Conservation (phyloP, 2,113 vertebrate genomes). For the Xenus cinereus region DNA sequence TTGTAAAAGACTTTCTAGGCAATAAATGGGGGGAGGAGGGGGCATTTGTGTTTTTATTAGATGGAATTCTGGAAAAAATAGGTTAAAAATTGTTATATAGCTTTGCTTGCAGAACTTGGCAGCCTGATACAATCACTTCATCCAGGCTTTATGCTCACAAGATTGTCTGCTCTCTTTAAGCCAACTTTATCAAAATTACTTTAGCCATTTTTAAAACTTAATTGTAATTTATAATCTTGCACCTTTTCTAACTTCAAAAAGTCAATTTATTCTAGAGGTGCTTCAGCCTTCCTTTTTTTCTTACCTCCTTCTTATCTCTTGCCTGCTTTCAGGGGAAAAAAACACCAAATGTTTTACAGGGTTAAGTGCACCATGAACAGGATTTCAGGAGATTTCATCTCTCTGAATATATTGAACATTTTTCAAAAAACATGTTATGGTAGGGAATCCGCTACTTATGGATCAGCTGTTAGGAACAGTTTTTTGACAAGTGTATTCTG, state of each 20-base stretch:
- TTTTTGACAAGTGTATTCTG: background rate
- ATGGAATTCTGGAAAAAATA: background rate
- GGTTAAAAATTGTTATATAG: background rate
- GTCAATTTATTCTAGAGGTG: background rate
- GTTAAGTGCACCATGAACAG: background rate
- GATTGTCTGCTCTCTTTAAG: background rate
- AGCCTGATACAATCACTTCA: background rate
- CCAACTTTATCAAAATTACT: background rate
- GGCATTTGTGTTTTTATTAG: background rate
- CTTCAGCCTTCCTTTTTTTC: background rate
- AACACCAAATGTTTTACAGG: background rate
- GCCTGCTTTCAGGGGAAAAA: background rate
- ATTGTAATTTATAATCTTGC: background rate
- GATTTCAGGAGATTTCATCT: background rate
- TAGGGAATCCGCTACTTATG: background rate
- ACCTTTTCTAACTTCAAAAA: background rate
- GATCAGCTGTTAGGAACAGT: background rate
- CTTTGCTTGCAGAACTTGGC: background rate
- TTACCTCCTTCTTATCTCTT: background rate
- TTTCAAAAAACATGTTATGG: background rate
- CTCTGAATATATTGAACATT: background rate
- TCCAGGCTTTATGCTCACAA: background rate
- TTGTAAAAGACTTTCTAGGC: background rate
- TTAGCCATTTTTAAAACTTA: background rate
- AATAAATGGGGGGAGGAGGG: fast-evolving